Evolutionary conservation across 2,888 invertebrate species (phyloP), one percentile per base, ranked within the genome.

Genomic region (Norana najaformis): DNA sequence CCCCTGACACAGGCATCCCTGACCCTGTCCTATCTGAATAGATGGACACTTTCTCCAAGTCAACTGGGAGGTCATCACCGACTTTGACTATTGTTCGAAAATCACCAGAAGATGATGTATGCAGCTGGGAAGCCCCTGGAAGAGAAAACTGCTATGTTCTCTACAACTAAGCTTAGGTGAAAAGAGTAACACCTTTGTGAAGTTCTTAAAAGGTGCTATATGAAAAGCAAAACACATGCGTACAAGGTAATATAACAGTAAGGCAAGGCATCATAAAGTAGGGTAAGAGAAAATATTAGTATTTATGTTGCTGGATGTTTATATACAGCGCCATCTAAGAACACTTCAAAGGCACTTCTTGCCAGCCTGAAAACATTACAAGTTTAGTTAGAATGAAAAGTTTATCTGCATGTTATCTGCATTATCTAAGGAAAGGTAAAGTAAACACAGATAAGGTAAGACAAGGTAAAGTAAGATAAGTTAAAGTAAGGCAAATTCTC

Each of bases 11-110:
- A 20, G 89, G 47, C 47, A 85, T 85, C 37, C 85, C 85, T 18
- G 85, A 85, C 35, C 85, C 85, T 5, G 85, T 85, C 85, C 37
- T 85, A 23, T 85, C 85, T 23, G 85, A 36, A 36, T 36, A 37
- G 36, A 85, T 8, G 16, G 85, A 85, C 18, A 16, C 85, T 23
- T 8, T 23, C 37, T 85, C 85, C 36, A 6, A 23, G 36, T 85
- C 85, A 37, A 85, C 18, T 5, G 85, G 85, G 23, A 34, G 85
- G 8, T 85, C 85, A 35, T 85, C 85, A 37, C 85, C 85, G 14
- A 85, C 85, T 85, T 85, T 85, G 30, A 85, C 85, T 35, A 85
- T 37, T 18, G 35, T 85, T 36, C 85, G 36, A 85, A 37, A 69
- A 69, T 69, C 69, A n/a, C 69, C 69, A 0, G 69, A 69, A 69